Base-by-base conservation (phyloP, 2,797 vertebrate species). In the Mallotus villosus region DNA sequence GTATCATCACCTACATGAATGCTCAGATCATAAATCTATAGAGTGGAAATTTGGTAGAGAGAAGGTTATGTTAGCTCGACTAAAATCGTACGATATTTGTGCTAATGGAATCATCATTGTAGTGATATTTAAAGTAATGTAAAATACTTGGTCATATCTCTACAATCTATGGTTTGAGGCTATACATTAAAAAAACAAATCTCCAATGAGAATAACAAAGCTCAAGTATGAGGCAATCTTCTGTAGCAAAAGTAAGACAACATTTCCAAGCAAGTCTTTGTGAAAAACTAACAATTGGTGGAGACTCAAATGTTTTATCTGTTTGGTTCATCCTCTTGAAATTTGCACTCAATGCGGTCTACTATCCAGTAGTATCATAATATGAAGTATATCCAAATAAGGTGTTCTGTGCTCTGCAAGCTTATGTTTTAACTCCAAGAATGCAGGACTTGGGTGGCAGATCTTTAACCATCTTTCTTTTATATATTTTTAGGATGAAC, bases 401-500 rank as follows among this genome's bases (percentile, higher is more conserved):
- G 41, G 41, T 14, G 9, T 41, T 41, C 37, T 41, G 37, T 41
- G 34, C 34, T 37, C 34, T 37, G 34, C 34, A 37, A 37, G 34
- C 7, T 41, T 11, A 41, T 46, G 12, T 46, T 46, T 46, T 46
- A 12, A 46, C 41, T 12, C 2, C 41, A 12, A 46, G 41, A 46
- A 46, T 46, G 9, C 11, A 46, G 41, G 41, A 46, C 2, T 2
- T 14, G 41, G 41, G 41, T 46, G 41, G 41, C 41, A 46, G 12
- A 46, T 12, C 41, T 46, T 46, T 14, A 12, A 46, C 41, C 27
- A 9, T 63, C 3, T 68, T 5, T n/a, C 22, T 25, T 66, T 86
- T 73, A 81, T 7, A 74, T 41, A 57, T 68, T 16, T 27, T 1
- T 72, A 98, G 96, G 94, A 94, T 89, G 88, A 95, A 81, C 65